Conservation (phyloP, 64 coral and sea anemone genomes). For the Orbicella faveolata region DNA sequence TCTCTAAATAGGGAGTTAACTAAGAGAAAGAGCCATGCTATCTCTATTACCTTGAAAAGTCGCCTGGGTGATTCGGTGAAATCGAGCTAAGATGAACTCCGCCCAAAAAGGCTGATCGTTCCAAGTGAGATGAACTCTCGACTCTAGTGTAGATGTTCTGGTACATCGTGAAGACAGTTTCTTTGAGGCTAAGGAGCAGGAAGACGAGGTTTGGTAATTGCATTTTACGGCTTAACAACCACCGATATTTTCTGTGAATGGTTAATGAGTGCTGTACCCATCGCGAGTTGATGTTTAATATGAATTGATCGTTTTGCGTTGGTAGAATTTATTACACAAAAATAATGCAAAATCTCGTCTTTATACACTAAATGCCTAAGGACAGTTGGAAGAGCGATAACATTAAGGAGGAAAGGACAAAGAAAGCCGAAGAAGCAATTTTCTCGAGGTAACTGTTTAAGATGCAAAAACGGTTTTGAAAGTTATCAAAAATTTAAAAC, state of each 20-base stretch:
- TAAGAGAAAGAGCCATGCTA: constrained; percentile 26
- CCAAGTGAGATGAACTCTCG: neutral
- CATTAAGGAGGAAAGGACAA: neutral
- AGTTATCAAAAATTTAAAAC: constrained; percentile 87
- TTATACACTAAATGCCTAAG: neutral
- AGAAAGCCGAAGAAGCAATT: constrained; percentile 6
- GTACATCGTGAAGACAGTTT: neutral
- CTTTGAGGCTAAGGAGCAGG: neutral
- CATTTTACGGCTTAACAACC: constrained; percentile 26
- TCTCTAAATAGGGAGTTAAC: constrained; percentile 53
- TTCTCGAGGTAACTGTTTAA: constrained; percentile 50
- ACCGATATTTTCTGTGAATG: constrained; percentile 38
- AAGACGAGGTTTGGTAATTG: neutral
- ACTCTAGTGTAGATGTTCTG: neutral
- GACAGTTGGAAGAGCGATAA: neutral
- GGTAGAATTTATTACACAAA: constrained; percentile 11
- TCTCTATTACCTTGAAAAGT: constrained; percentile 45
- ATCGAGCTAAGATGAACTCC: constrained; percentile 48
- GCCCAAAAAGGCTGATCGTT: neutral
- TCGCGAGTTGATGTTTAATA: constrained; percentile 35
- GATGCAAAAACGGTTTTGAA: constrained; percentile 85
- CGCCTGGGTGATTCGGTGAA: constrained; percentile 37
- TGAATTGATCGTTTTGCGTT: constrained; percentile 47
- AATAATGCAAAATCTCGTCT: constrained; percentile 13
- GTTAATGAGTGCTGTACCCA: constrained; percentile 31